These are phyloP conservation scores for Conus betulinus DNA, from an alignment of 1,140 invertebrate genomes.

Conservation along the genomic window DNA sequence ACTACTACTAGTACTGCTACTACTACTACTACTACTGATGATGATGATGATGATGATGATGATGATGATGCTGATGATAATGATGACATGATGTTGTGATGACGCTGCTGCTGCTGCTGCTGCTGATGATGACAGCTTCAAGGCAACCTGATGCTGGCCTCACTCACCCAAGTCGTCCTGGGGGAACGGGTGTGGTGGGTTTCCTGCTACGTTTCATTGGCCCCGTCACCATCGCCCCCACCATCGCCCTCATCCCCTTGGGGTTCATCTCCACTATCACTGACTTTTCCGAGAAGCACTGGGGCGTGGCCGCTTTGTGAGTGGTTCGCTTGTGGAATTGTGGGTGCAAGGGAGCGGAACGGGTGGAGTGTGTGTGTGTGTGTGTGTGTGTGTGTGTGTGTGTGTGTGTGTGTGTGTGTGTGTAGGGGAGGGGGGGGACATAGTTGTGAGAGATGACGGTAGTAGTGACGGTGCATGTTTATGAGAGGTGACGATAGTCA, in stretches of 20 bases:
- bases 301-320: constrained; percentile 27
- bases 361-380: neutral
- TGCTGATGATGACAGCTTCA: constrained; percentile 54
- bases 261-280: constrained; percentile 82
- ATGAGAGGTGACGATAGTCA: too few species aligned
- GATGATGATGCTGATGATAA: too few species aligned
- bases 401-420: constrained; percentile 49
- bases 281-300: constrained; percentile 14
- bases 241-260: constrained; percentile 86
- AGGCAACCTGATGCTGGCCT: constrained; percentile 68
- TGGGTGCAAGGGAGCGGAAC: too few species aligned
- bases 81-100: too few species aligned
- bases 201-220: constrained; percentile 85
- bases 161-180: constrained; percentile 68
- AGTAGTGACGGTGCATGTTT: too few species aligned
- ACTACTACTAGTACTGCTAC: too few species aligned
- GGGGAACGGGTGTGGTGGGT: constrained; percentile 82
- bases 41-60: too few species aligned
- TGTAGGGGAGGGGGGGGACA: too few species aligned
- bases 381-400: constrained; percentile 2
- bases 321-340: neutral
- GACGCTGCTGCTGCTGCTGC: too few species aligned
- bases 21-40: too few species aligned
- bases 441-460: too few species aligned
- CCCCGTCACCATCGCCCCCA: constrained; percentile 87